Conservation (phyloP, 2,113 vertebrate species). For the Ovis aries region ARS-UI_Ramb_v3.0 NC_082741.1:6035001-6035500, state of each 20-base stretch:
- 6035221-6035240: background rate
- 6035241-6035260: background rate
- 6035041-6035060: background rate
- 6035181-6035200: background rate
- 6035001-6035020: background rate
- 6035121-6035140: background rate
- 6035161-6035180: background rate
- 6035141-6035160: background rate
- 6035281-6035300: background rate
- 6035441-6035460: background rate
- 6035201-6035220: accelerated
- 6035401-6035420: background rate
- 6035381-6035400: accelerated
- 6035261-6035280: background rate
- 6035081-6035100: background rate
- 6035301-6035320: background rate
- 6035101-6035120: background rate
- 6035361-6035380: accelerated
- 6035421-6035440: background rate
- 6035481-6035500: background rate
- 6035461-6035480: background rate
- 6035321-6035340: background rate
- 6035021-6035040: background rate
- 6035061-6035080: background rate
- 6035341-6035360: background rate